These are phyloP conservation scores for Ceyx melanurus DNA, from an alignment of 2,113 vertebrate species.

Conservation along the genomic window DNA sequence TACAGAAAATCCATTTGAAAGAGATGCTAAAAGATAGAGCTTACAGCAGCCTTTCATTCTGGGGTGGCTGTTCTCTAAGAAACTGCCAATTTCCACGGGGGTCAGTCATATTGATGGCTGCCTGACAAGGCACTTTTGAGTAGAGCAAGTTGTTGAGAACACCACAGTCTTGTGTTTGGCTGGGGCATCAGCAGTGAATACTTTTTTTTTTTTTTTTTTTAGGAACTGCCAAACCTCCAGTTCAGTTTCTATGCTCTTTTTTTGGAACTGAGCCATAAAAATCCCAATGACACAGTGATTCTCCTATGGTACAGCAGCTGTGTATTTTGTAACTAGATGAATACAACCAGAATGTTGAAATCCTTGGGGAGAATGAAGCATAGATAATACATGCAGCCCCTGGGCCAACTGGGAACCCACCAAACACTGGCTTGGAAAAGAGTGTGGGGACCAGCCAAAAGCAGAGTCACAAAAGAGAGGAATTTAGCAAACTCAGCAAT, in stretches of 20 bases:
- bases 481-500: conserved; percentile 50
- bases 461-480: conserved; percentile 40
- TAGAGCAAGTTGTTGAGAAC: conserved; percentile 25
- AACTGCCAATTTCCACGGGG: conserved; percentile 26
- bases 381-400: conserved; percentile 35
- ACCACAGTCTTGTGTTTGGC: conserved; percentile 22
- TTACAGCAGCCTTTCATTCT: conserved; percentile 7
- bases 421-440: conserved; percentile 28
- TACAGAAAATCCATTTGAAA: conserved; percentile 37
- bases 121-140: conserved; percentile 34
- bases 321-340: conserved; percentile 37
- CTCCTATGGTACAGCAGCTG: conserved; percentile 27
- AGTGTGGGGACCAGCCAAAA: conserved; percentile 12
- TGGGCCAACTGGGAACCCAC: conserved; percentile 32
- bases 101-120: conserved; percentile 43
- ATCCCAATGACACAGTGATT: conserved; percentile 38
- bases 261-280: conserved; percentile 43
- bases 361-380: not conserved
- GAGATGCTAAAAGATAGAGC: conserved; percentile 37
- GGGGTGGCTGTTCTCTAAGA: conserved; percentile 25
- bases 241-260: conserved; percentile 27
- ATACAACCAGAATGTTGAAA: conserved; percentile 34
- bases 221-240: conserved; percentile 17
- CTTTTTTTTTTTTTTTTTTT: not conserved
- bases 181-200: conserved; percentile 17